Evolutionary conservation across 2,113 vertebrate species (phyloP).

Genomic region (Callithrix jacchus): DNA sequence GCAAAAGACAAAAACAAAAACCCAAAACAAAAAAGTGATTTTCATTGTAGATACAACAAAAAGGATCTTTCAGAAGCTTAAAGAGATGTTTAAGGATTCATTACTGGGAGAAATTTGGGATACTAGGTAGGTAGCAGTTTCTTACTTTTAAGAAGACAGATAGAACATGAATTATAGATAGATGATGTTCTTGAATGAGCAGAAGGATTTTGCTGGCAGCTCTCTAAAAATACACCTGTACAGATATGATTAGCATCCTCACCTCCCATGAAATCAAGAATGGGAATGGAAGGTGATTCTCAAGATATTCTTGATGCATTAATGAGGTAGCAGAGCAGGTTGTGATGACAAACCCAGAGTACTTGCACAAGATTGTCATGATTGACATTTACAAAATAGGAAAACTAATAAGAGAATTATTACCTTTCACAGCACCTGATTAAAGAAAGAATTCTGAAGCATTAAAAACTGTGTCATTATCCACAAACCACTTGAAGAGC

Average conservation of each 20-base stretch:
- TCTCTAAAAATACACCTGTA: slow-evolving; percentile 36
- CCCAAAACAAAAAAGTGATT: not conserved
- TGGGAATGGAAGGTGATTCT: not conserved
- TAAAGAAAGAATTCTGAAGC: not conserved
- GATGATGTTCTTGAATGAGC: slow-evolving; percentile 42
- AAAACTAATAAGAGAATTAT: not conserved
- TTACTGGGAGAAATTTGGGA: not conserved
- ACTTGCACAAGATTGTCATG: not conserved
- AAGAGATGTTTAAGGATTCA: not conserved
- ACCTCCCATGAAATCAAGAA: slow-evolving; percentile 46
- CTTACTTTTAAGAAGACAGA: slow-evolving; percentile 11
- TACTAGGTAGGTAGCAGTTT: not conserved
- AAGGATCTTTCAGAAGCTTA: slow-evolving; percentile 17
- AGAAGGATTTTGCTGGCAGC: slow-evolving; percentile 47
- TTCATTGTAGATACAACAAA: not conserved
- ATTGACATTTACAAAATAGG: slow-evolving; percentile 1
- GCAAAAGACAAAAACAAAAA: not conserved
- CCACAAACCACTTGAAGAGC: not conserved
- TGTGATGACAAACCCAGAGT: not conserved
- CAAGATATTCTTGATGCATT: not conserved
- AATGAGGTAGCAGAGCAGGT: slow-evolving; percentile 23
- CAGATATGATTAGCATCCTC: slow-evolving; percentile 37
- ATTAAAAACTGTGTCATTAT: not conserved
- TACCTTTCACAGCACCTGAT: slow-evolving; percentile 16
- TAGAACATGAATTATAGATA: slow-evolving; percentile 40